Evolutionary conservation across 2,888 invertebrate genomes (phyloP), one percentile per base, ranked within the genome.

Genomic region (Drosophila heteroneura): DNA sequence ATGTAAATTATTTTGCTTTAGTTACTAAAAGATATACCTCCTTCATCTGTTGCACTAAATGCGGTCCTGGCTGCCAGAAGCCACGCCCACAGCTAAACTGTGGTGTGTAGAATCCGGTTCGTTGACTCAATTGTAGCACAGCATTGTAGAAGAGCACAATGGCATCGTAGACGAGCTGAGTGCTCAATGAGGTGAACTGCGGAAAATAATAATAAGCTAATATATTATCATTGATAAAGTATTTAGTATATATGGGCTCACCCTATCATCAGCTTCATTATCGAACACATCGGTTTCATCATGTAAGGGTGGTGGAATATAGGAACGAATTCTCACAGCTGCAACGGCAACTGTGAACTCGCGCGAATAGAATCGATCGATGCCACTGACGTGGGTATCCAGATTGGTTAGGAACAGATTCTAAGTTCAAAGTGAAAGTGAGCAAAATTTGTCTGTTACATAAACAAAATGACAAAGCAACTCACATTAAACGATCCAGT

Each of bases 71-170:
- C 47, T 93, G 92, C 94, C 95, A 95, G 60, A 80, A 91, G 2
- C 85, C 79, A 35, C 72, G 75, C 2, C 85, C 86, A 69, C 93
- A 93, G 33, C 74, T 67, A 4, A 90, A 56, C 14, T 79, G 81
- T 0, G 92, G 93, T 14, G 79, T 78, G 22, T 84, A 81, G 37
- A 87, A 91, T 1, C 75, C 74, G 1, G 73, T 22, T 0, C 57
- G 22, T 22, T 82, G 71, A 32, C 84, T 79, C 10, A 91, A 44
- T 47, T 80, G 75, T 0, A 76, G 96, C 0, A 99, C 94, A 12
- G 98, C 98, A 93, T 97, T 97, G 62, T 97, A 97, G 93, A 98
- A 98, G 76, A 99, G 95, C 92, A 97, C 96, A 60, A 99, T 97
- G 0, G 98, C 98, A 93, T 99, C 99, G 93, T 98, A 98, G 95